Conservation (phyloP, 1,140 invertebrate genomes). For the Mamestra configurata region DNA sequence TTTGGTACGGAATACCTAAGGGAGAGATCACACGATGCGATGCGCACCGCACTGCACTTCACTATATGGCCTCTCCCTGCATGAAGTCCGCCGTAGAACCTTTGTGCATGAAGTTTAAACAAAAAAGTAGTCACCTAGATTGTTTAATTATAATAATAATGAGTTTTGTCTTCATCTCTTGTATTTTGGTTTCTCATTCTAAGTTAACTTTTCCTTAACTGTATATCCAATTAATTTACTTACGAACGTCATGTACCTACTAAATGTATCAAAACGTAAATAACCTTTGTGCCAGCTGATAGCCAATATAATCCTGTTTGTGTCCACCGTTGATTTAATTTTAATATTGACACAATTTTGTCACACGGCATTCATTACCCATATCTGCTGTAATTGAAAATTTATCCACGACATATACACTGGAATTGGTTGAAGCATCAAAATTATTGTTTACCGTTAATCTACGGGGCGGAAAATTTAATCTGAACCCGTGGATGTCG, state of each 20-base stretch:
- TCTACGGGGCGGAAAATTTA: conserved; percentile 27
- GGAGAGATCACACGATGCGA: too few relatives aligned
- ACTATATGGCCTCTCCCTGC: too few relatives aligned
- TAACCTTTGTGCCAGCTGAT: conserved; percentile 5
- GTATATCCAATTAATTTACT: not conserved
- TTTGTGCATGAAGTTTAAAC: too few relatives aligned
- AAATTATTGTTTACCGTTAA: conserved; percentile 40
- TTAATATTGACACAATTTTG: conserved; percentile 47
- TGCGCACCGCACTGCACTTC: too few relatives aligned
- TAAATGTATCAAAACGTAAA: not conserved
- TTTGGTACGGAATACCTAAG: too few relatives aligned
- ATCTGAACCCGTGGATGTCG: not conserved
- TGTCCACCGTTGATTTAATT: conserved; percentile 41
- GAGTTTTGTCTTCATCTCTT: too few relatives aligned
- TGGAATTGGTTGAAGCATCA: conserved; percentile 26
- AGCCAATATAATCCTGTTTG: conserved; percentile 39
- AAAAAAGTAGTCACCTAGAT: too few relatives aligned
- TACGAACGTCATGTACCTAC: not conserved
- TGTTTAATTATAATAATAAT: too few relatives aligned
- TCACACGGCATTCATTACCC: conserved; percentile 42
- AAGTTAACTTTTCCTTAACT: too few relatives aligned
- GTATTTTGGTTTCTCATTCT: too few relatives aligned
- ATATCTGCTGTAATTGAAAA: conserved; percentile 47
- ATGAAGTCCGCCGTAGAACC: too few relatives aligned
- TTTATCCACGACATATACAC: conserved; percentile 26